Evolutionary conservation across 2,797 vertebrate species (phyloP).

Genomic region (Acanthurus leucopareius): DNA sequence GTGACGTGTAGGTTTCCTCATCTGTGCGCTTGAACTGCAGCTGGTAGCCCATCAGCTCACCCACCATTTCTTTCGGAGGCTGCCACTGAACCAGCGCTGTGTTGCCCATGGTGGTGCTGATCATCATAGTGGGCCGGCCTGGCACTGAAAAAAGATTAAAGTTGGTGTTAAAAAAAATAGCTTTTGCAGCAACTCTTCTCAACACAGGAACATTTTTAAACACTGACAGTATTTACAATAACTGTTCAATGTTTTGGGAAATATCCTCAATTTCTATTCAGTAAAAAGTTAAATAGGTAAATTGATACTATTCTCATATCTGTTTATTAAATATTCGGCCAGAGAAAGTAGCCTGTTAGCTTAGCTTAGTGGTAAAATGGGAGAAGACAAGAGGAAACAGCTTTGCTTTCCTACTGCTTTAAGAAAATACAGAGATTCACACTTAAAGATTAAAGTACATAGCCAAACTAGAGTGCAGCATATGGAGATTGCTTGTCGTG

Average conservation of each 20-base stretch:
- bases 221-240: too few relatives aligned
- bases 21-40: slow-evolving; percentile 94
- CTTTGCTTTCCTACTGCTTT: too few relatives aligned
- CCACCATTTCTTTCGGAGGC: slow-evolving; percentile 96
- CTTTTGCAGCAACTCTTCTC: too few relatives aligned
- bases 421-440: background rate
- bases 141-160: slow-evolving; percentile 86
- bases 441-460: background rate
- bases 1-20: slow-evolving; percentile 88
- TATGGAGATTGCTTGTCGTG: background rate
- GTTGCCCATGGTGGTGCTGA: slow-evolving; percentile 95
- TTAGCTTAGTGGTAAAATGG: background rate
- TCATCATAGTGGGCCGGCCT: slow-evolving; percentile 97
- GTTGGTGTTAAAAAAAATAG: too few relatives aligned
- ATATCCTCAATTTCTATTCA: too few relatives aligned
- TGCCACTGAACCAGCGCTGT: slow-evolving; percentile 99
- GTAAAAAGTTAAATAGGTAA: too few relatives aligned
- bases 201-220: background rate
- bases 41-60: slow-evolving; percentile 95
- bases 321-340: too few relatives aligned
- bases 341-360: background rate
- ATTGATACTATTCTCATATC: too few relatives aligned
- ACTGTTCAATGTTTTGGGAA: too few relatives aligned
- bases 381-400: background rate
- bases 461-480: background rate